phyloP scores from a whole-genome alignment of 2,888 invertebrate species.

The Andrena haemorrhoa region DNA sequence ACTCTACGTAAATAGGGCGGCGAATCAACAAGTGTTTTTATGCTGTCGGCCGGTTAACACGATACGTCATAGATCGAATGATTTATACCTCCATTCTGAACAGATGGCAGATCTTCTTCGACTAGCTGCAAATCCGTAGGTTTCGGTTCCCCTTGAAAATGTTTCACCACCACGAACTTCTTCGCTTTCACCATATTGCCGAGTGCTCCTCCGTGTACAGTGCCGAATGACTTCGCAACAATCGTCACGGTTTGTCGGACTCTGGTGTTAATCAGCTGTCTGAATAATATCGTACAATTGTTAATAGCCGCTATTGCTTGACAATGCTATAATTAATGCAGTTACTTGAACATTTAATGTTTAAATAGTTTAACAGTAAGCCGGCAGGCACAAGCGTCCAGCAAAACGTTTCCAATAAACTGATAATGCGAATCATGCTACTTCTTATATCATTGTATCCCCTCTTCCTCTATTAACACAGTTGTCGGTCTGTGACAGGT shows the following conservation, averaged over 20 bases:
- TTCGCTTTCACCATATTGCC: conserved; percentile 86
- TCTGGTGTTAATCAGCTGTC: not conserved
- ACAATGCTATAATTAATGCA: not conserved
- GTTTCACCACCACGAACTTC: conserved; percentile 88
- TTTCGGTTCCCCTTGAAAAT: conserved; percentile 89
- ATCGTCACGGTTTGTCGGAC: not conserved
- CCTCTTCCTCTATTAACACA: not conserved
- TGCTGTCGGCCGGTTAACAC: not conserved
- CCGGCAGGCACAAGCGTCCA: not conserved
- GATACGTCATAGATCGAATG: not conserved
- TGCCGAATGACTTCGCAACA: not conserved
- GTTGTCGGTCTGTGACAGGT: too few species aligned
- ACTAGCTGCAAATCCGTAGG: conserved; percentile 88
- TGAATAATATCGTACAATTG: not conserved
- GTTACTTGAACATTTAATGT: conserved; percentile 5
- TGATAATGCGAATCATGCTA: not conserved
- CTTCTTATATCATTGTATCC: not conserved
- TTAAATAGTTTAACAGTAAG: not conserved
- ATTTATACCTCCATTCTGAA: conserved; percentile 89
- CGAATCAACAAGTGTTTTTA: not conserved
- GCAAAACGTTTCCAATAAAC: not conserved
- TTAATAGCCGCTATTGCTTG: not conserved
- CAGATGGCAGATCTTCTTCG: conserved; percentile 88
- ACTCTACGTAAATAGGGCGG: not conserved
- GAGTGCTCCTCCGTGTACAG: not conserved